Evolutionary conservation across 2,888 invertebrate species (phyloP), one percentile per base, ranked within the genome.

Genomic region (Clostera curtula): DNA sequence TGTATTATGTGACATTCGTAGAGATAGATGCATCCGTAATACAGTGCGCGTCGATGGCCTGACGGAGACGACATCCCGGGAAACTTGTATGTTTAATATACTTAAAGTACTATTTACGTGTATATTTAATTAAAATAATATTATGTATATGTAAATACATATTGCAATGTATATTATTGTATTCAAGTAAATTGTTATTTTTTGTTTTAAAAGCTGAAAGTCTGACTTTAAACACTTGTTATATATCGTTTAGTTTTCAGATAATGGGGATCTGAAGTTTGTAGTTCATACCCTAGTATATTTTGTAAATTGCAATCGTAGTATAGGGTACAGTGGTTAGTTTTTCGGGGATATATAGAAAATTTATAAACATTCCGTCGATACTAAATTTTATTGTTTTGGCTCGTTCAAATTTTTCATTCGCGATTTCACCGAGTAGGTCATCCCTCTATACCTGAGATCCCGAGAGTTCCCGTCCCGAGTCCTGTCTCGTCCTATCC

Each of bases 81-180:
- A 61, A 60, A 65, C 66, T 49, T 52, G 51, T 49, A 59, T 65
- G 57, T 67, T 72, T 66, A 65, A 67, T 75, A 74, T 72, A n/a
- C n/a, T n/a, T n/a, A 63, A 68, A 74, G 55, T 72, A 67, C 63
- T 77, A 74, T 77, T 72, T 74, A 76, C 70, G 69, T 73, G 72
- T 79, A 71, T 80, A 75, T 70, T 70, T 65, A 69, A 69, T 65
- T 43, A 69, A 70, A 66, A 35, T 73, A 65, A 70, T 79, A 76
- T 72, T 83, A 82, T 71, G 73, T 83, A 75, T 83, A 75, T 82
- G 75, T 80, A 75, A 77, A 82, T 82, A 82, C 75, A 75, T 76
- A 76, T 74, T 73, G 59, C 67, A 61, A 74, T 82, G 75, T 80
- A 79, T 79, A 73, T 75, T 76, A 72, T 69, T 75, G 63, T 79